phyloP scores from a whole-genome alignment of 1,140 invertebrate genomes.

The Choristoneura fumiferana region DNA sequence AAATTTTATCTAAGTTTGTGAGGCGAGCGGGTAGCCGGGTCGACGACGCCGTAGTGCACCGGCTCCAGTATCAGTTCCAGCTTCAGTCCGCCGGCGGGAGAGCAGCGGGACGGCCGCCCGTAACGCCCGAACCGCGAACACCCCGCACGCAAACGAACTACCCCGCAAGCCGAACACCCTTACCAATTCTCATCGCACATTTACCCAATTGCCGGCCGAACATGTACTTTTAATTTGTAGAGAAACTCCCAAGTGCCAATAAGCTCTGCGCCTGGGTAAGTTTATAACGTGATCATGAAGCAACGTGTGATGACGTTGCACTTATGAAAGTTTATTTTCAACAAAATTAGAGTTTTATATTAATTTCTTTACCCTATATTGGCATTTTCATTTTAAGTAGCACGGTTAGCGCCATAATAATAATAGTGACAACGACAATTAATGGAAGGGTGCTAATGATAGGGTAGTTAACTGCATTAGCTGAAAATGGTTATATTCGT shows the following conservation, averaged over 20 bases:
- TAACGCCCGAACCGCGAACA: constrained; percentile 12
- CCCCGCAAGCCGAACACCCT: not conserved
- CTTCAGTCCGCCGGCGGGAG: constrained; percentile 40
- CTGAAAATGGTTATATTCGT: too few species aligned
- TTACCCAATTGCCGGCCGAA: not conserved
- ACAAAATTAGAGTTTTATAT: not conserved
- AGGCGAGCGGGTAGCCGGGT: constrained; percentile 45
- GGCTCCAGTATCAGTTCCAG: constrained; percentile 40
- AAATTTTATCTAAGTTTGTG: constrained; percentile 32
- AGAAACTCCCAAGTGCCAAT: not conserved
- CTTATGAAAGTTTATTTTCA: not conserved
- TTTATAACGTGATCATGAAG: not conserved
- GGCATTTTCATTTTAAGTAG: not conserved
- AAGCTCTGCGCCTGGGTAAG: constrained; percentile 2
- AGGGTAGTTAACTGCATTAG: too few species aligned
- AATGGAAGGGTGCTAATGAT: too few species aligned
- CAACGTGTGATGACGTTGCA: not conserved
- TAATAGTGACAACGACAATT: too few species aligned
- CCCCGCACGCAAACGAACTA: not conserved
- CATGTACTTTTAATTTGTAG: not conserved
- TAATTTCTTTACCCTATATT: not conserved
- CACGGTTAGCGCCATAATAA: too few species aligned
- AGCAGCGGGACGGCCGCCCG: constrained; percentile 40
- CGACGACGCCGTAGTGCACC: constrained; percentile 52
- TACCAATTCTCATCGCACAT: constrained; percentile 9